A percentile compares a stretch with the other conserved stretches of the same genome.
phyloP scores from a whole-genome alignment of 2,888 invertebrate species.

The Calliphora vomitoria region DNA sequence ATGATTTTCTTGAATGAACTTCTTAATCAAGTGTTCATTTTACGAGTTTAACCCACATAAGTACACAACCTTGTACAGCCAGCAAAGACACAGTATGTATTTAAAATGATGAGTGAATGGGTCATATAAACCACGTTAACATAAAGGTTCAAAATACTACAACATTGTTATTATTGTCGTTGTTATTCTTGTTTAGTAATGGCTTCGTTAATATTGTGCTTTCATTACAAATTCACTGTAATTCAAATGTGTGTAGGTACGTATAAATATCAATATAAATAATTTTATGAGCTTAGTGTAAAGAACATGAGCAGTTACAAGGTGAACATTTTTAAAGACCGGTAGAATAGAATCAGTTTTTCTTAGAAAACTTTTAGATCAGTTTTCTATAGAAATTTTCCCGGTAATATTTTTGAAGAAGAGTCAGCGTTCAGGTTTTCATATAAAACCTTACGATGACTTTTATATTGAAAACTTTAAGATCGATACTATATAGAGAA shows the following conservation, averaged over 20 bases:
- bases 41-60: constrained; percentile 13
- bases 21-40: constrained; percentile 39
- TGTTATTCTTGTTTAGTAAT: neutral
- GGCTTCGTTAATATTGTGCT: neutral
- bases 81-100: neutral
- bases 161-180: neutral
- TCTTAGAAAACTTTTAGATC: too few relatives aligned
- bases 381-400: too few relatives aligned
- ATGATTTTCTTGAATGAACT: constrained; percentile 41
- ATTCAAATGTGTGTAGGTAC: neutral
- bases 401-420: too few relatives aligned
- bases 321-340: too few relatives aligned
- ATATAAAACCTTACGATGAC: too few relatives aligned
- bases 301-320: too few relatives aligned
- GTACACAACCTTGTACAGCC: neutral
- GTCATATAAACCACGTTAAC: constrained; percentile 11
- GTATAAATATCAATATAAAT: neutral
- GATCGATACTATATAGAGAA: too few relatives aligned
- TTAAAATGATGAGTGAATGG: neutral
- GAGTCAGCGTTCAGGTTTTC: too few relatives aligned
- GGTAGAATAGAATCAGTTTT: too few relatives aligned
- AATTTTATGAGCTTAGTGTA: too few relatives aligned
- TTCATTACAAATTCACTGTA: neutral
- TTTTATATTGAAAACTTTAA: too few relatives aligned
- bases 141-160: constrained; percentile 6